Evolutionary conservation across 2,888 invertebrate genomes (phyloP).

Genomic region (Furcula furcula): DNA sequence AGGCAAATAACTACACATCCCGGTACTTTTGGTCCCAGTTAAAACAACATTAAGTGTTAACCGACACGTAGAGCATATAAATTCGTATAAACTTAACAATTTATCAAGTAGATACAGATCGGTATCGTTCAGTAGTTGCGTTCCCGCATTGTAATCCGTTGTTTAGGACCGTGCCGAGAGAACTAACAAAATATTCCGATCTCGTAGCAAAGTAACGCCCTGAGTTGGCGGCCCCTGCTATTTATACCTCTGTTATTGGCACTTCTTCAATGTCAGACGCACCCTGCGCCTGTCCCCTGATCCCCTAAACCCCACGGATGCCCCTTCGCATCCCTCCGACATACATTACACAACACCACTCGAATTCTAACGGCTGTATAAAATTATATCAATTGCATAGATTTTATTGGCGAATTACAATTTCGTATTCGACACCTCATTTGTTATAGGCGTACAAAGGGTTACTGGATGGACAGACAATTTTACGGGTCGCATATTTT

Average conservation of each 20-base stretch:
- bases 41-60: slow-evolving; percentile 35
- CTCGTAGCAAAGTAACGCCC: slow-evolving; percentile 79
- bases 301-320: slow-evolving; percentile 58
- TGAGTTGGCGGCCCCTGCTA: slow-evolving; percentile 71
- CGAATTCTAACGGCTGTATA: slow-evolving; percentile 70
- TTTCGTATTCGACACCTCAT: slow-evolving; percentile 65
- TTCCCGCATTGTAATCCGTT: slow-evolving; percentile 78
- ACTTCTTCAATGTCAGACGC: slow-evolving; percentile 83
- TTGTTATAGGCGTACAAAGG: slow-evolving; percentile 38
- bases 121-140: slow-evolving; percentile 57
- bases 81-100: slow-evolving; percentile 59
- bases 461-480: no score
- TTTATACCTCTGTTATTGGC: slow-evolving; percentile 82
- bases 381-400: slow-evolving; percentile 77
- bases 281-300: slow-evolving; percentile 73
- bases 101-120: slow-evolving; percentile 64
- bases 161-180: slow-evolving; percentile 63
- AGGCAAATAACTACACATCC: no score
- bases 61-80: slow-evolving; percentile 49
- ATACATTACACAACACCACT: slow-evolving; percentile 74
- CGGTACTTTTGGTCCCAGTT: no score
- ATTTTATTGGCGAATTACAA: slow-evolving; percentile 72
- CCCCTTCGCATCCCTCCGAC: slow-evolving; percentile 59
- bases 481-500: no score
- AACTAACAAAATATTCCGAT: slow-evolving; percentile 77